Conservation (phyloP, 2,888 invertebrate genomes). For the Aleiodes leptofemur region DNA sequence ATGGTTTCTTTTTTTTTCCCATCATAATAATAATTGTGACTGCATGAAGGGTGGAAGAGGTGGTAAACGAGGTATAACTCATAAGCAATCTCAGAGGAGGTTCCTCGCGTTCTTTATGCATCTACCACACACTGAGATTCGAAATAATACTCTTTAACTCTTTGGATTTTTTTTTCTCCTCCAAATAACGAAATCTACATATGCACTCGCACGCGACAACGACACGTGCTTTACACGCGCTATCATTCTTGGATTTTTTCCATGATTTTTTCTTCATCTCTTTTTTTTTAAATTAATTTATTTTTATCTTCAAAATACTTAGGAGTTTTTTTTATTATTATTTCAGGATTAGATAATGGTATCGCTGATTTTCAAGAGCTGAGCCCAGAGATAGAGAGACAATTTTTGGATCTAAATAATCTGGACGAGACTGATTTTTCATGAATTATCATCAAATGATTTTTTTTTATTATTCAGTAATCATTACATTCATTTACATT, state of each 20-base stretch:
- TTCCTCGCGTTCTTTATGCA: slow-evolving; percentile 64
- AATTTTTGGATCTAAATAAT: slow-evolving; percentile 71
- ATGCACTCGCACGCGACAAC: slow-evolving; percentile 56
- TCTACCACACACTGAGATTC: slow-evolving; percentile 74
- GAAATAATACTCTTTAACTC: slow-evolving; percentile 70
- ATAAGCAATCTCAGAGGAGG: slow-evolving; percentile 74
- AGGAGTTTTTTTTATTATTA: slow-evolving; percentile 44
- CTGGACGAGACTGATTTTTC: slow-evolving; percentile 70
- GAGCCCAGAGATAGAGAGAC: slow-evolving; percentile 71
- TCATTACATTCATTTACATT: slow-evolving; percentile 24
- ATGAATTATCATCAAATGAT: slow-evolving; percentile 51
- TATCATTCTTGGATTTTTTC: slow-evolving; percentile 1
- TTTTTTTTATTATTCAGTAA: slow-evolving; percentile 23
- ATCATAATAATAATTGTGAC: slow-evolving; percentile 58
- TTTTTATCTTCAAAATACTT: slow-evolving; percentile 19
- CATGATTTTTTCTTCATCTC: slow-evolving; percentile 1
- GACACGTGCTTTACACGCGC: slow-evolving; percentile 40
- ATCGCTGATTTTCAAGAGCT: slow-evolving; percentile 70
- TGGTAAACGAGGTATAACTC: slow-evolving; percentile 46
- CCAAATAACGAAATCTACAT: slow-evolving; percentile 9
- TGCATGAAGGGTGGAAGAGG: slow-evolving; percentile 46
- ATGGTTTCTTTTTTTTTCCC: slow-evolving; percentile 34
- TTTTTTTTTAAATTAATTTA: slow-evolving; percentile 8
- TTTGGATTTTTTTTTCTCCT: slow-evolving; percentile 10
- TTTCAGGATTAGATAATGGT: slow-evolving; percentile 67